These are phyloP conservation scores for Cepphus grylle DNA, from an alignment of 2,113 vertebrate genomes.

Conservation along the genomic window DNA sequence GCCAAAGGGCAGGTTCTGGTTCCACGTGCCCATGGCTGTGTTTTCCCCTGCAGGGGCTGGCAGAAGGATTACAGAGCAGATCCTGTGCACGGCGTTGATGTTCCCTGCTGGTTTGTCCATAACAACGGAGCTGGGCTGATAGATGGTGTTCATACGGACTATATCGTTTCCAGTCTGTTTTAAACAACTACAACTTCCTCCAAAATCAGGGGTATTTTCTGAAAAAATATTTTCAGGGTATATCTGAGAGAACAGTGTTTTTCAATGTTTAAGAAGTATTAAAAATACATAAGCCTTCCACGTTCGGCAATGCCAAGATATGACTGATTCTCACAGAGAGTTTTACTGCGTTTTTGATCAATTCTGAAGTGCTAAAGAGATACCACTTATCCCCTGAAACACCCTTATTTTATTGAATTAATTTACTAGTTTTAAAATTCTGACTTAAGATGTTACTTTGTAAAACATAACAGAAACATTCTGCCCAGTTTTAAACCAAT, in stretches of 20 bases:
- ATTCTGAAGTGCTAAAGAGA: background rate
- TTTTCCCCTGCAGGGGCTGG: slow-evolving; percentile 81
- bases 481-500: background rate
- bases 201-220: background rate
- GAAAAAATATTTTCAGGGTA: too few relatives aligned
- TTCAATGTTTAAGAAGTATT: background rate
- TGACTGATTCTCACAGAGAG: background rate
- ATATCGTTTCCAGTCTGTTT: slow-evolving; percentile 78
- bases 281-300: background rate
- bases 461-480: background rate
- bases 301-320: background rate
- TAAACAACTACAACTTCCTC: background rate
- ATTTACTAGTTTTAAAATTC: background rate
- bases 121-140: slow-evolving; percentile 86
- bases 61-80: slow-evolving; percentile 88
- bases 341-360: background rate
- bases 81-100: slow-evolving; percentile 61
- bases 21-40: background rate
- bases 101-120: slow-evolving; percentile 93
- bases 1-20: background rate
- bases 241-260: background rate
- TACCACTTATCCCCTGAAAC: background rate
- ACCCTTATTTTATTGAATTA: background rate
- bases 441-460: background rate
- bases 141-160: slow-evolving; percentile 82